Percentiles rank a stretch among this genome's conserved stretches.
Conservation (phyloP, 2,113 vertebrate species). For the Gopherus flavomarginatus region DNA sequence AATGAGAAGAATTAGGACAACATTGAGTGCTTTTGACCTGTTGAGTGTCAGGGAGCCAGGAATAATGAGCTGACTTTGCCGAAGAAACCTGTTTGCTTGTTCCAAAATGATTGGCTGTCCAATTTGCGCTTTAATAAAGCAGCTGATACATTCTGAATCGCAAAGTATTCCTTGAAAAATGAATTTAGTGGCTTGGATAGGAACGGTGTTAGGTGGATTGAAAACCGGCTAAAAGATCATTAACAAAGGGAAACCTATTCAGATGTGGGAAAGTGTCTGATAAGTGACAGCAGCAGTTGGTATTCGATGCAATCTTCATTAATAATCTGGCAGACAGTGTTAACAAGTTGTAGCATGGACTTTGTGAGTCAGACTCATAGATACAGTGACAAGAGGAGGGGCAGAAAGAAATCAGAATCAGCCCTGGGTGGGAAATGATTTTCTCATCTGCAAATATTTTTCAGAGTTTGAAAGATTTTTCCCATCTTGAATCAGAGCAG, state of each 20-base stretch:
- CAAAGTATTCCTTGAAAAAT: background rate
- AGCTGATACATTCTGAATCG: background rate
- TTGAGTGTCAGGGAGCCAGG: background rate
- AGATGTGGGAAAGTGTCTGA: background rate
- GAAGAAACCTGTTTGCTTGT: background rate
- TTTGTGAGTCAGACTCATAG: background rate
- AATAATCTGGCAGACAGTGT: background rate
- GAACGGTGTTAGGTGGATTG: background rate
- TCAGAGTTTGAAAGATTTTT: background rate
- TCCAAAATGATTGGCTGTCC: background rate
- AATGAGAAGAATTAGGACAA: background rate
- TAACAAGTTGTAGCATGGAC: background rate
- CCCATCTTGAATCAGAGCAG: background rate
- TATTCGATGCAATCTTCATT: background rate
- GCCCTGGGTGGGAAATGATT: background rate
- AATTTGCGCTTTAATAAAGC: background rate
- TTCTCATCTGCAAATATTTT: background rate
- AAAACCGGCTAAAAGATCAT: background rate
- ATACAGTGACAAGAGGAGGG: background rate
- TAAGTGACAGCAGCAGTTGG: background rate
- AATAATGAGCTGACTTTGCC: background rate
- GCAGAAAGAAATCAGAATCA: background rate
- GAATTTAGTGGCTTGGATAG: background rate
- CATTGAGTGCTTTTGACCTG: background rate
- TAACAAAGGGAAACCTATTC: background rate